Conservation (phyloP, 2,888 invertebrate species). For the Cyaniris semiargus region DNA sequence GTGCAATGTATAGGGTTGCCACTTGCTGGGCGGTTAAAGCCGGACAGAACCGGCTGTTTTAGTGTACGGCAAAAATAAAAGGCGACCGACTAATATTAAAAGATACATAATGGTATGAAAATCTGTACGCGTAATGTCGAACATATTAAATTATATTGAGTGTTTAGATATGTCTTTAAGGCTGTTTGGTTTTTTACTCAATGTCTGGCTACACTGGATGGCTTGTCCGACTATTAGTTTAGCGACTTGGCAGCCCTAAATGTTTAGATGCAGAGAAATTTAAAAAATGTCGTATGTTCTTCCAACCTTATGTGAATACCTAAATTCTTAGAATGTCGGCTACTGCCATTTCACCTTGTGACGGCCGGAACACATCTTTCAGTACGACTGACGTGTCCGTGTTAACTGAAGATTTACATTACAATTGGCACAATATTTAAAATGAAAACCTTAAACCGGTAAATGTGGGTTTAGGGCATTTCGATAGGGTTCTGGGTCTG, state of each 20-base stretch:
- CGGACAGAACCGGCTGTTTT: background rate
- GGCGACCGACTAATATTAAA: too few species aligned
- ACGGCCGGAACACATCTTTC: conserved; percentile 5
- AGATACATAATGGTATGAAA: too few species aligned
- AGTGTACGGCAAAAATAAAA: background rate
- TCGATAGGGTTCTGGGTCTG: background rate
- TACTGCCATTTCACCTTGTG: conserved; percentile 16
- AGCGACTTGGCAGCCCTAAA: background rate
- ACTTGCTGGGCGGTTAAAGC: background rate
- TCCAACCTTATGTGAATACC: conserved; percentile 6
- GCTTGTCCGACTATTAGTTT: too few species aligned
- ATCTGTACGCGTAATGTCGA: too few species aligned
- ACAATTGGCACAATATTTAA: conserved; percentile 8
- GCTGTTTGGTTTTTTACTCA: too few species aligned
- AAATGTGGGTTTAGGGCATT: conserved; percentile 1
- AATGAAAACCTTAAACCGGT: background rate
- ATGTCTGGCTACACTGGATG: too few species aligned
- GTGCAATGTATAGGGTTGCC: background rate
- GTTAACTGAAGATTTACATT: conserved; percentile 12
- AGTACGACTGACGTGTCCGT: background rate
- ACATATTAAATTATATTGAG: too few species aligned
- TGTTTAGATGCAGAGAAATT: background rate
- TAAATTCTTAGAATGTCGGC: conserved; percentile 2
- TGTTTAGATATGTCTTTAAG: too few species aligned
- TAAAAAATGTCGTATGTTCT: conserved; percentile 14